These are phyloP conservation scores for Germaria angustata DNA, from an alignment of 2,888 invertebrate species.

Conservation along the genomic window DNA sequence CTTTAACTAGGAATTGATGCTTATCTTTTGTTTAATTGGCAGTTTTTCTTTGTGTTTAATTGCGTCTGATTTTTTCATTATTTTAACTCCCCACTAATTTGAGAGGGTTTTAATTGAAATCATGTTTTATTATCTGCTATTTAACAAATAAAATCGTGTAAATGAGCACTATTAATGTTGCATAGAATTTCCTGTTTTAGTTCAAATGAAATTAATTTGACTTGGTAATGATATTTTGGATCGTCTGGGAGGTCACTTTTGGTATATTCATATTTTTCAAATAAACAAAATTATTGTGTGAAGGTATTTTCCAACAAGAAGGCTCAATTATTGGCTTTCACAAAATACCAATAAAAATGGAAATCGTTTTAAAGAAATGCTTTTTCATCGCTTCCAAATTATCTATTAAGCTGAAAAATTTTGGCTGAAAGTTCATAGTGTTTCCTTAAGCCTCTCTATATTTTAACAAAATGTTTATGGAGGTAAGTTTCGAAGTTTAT, in stretches of 20 bases:
- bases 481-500: too few species aligned
- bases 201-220: neutral
- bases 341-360: too few species aligned
- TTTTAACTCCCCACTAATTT: neutral
- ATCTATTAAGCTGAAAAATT: too few species aligned
- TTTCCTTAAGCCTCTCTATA: too few species aligned
- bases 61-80: neutral
- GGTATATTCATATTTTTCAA: neutral
- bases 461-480: too few species aligned
- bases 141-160: slow-evolving; percentile 22
- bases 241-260: neutral
- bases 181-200: neutral
- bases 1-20: slow-evolving; percentile 29
- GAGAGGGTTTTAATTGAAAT: neutral
- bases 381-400: too few species aligned
- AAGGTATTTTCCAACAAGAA: too few species aligned
- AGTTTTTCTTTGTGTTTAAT: neutral
- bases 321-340: too few species aligned
- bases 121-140: slow-evolving; percentile 31
- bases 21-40: slow-evolving; percentile 25
- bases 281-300: too few species aligned
- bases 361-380: too few species aligned
- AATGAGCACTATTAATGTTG: neutral
- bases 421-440: too few species aligned
- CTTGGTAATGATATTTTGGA: neutral